These are phyloP conservation scores for Apocrypta bakeri DNA, from an alignment of 1,140 invertebrate genomes.

Conservation along the genomic window DNA sequence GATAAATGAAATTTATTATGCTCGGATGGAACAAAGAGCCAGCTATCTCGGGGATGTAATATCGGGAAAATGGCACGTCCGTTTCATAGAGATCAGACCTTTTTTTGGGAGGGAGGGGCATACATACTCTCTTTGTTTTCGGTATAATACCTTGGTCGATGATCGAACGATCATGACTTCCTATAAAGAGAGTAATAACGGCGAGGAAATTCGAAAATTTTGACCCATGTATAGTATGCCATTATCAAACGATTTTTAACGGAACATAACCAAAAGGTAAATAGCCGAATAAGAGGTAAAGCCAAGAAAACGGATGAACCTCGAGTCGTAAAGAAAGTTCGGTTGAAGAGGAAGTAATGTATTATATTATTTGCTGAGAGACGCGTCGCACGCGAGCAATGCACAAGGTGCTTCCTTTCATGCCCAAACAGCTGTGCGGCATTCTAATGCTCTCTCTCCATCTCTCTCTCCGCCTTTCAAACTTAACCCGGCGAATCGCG, in stretches of 20 bases:
- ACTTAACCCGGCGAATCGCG: constrained; percentile 53
- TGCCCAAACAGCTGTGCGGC: constrained; percentile 51
- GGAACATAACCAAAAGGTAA: background rate
- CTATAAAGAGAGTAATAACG: background rate
- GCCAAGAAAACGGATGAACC: too few relatives aligned
- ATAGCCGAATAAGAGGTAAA: background rate
- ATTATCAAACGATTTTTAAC: background rate
- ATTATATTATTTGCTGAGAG: constrained; percentile 9
- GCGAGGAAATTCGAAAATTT: background rate
- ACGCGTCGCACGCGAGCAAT: background rate
- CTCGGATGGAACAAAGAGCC: background rate
- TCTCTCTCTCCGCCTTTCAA: constrained; percentile 45
- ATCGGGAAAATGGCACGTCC: background rate
- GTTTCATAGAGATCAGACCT: background rate
- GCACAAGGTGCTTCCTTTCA: constrained; percentile 16
- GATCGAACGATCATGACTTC: background rate
- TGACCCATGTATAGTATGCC: too few relatives aligned
- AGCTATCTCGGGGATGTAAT: background rate
- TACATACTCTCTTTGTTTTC: background rate
- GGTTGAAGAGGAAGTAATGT: background rate
- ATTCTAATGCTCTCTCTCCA: constrained; percentile 52
- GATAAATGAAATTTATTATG: constrained; percentile 36
- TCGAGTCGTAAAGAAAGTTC: background rate
- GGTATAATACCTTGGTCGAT: background rate
- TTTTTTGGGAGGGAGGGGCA: too few relatives aligned